Base-by-base conservation (phyloP, 2,797 vertebrate genomes). In the Myripristis jacobus region DNA sequence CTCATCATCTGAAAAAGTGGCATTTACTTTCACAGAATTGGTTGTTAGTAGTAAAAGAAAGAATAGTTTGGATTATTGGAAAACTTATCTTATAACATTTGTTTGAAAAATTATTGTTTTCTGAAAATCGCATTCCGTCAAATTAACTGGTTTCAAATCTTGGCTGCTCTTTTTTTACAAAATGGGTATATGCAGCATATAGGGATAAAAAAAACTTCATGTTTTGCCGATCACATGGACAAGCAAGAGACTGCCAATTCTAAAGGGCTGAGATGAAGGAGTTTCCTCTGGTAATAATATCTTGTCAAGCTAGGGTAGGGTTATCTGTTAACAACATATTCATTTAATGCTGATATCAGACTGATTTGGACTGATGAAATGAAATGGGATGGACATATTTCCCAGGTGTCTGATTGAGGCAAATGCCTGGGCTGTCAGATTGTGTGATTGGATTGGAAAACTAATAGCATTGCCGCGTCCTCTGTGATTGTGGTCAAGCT, bases 371-470 rank as follows among this genome's bases (percentile, higher is more conserved):
- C 51, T 75, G 80, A 87, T 81, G 71, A 83, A 88, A 89, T 84
- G 74, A 86, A 87, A 87, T 79, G 69, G 75, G 73, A 88, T 55
- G 78, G 77, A 82, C 77, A 68, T 31, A 79, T 89, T 83, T 90
- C 85, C 86, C 90, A 85, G 70, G 83, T 87, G 91, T 85, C 73
- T 89, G 85, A 90, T 87, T 79, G 84, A 87, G 86, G 80, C 66
- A 76, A 77, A 82, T 80, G 61, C 77, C 81, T 66, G 46, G 51
- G 58, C 70, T 83, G 66, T 71, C 25, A 10, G 81, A 88, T 88
- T 72, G 86, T 73, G 80, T 81, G 82, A 90, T 90, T 87, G 75
- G 73, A 83, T 66, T 71, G 72, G 75, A 70, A 89, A 83, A 76
- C 82, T 79, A 87, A 88, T 86, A 77, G 67, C 76, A 75, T 64